Percentiles rank a stretch among this genome's conserved stretches.
Conservation (phyloP, 1,140 invertebrate genomes). For the Ceratina australensis region DNA sequence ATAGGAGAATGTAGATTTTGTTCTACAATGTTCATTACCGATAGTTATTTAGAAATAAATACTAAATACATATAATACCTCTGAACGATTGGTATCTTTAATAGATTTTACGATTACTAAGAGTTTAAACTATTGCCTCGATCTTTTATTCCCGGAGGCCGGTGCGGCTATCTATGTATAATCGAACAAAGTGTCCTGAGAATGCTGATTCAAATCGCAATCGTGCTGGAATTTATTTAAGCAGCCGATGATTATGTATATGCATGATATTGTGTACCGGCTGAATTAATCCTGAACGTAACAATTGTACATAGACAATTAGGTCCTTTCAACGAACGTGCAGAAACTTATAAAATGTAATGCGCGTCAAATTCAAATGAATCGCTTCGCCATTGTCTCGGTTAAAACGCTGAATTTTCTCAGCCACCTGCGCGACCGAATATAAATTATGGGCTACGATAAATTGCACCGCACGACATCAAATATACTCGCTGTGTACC, state of each 20-base stretch:
- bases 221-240: conserved; percentile 26
- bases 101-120: too few relatives aligned
- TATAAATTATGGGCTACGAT: neutral
- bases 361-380: neutral
- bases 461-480: too few relatives aligned
- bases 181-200: neutral
- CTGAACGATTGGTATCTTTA: too few relatives aligned
- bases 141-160: neutral
- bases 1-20: too few relatives aligned
- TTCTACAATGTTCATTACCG: too few relatives aligned
- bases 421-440: neutral
- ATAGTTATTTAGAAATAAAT: too few relatives aligned
- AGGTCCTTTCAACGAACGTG: neutral
- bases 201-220: neutral
- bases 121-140: neutral
- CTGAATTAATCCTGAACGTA: conserved; percentile 6
- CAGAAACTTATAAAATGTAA: neutral
- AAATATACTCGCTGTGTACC: neutral
- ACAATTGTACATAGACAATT: conserved; percentile 31
- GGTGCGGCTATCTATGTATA: neutral
- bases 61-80: too few relatives aligned
- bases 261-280: neutral
- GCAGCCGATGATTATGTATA: neutral
- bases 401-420: neutral
- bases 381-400: neutral